Percentiles rank a stretch among this genome's conserved stretches.
These are phyloP conservation scores for Montifringilla adamsi DNA, from an alignment of 2,113 vertebrate genomes.

Conservation along the genomic window DNA sequence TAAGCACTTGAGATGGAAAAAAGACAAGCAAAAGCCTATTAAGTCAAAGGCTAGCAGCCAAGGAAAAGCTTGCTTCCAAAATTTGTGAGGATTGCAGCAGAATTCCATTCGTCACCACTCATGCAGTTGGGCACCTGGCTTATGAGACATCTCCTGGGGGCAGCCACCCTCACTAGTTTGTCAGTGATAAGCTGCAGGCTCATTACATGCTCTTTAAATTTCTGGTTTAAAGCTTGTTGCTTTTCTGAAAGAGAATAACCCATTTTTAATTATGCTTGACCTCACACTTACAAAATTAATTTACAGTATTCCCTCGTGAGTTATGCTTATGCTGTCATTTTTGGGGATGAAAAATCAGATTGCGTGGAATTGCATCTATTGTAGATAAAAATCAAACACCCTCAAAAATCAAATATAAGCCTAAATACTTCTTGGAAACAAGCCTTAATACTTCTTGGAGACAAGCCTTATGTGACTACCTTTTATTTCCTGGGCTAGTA, in stretches of 20 bases:
- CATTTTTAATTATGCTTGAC: conserved; percentile 2
- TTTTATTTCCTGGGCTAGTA: background rate
- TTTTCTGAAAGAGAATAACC: conserved; percentile 19
- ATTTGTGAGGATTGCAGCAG: background rate
- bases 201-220: background rate
- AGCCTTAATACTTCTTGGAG: background rate
- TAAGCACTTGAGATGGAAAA: background rate
- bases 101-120: background rate
- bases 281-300: conserved; percentile 24
- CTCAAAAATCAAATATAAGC: background rate
- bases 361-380: conserved; percentile 23
- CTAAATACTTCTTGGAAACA: background rate
- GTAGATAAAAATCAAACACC: background rate
- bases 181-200: background rate
- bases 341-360: conserved; percentile 39
- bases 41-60: background rate
- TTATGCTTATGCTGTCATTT: conserved; percentile 46
- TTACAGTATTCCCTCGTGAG: background rate
- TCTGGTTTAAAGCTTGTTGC: background rate
- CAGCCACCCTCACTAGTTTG: background rate
- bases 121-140: background rate
- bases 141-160: background rate
- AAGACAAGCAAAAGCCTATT: background rate
- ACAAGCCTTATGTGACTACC: background rate
- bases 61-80: background rate